phyloP scores from a whole-genome alignment of 2,113 vertebrate species.

The Hippocampus comes region DNA sequence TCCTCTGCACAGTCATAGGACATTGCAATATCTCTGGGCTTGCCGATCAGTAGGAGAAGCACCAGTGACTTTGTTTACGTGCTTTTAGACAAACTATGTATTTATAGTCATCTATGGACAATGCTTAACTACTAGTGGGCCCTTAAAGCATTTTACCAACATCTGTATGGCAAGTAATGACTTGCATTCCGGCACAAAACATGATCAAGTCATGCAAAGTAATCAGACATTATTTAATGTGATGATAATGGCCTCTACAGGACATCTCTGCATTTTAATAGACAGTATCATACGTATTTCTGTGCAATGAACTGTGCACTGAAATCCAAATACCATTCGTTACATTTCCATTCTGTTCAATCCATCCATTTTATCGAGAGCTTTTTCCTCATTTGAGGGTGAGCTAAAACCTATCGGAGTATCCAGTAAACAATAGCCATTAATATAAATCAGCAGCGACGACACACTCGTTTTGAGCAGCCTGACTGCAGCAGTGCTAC shows the following conservation, averaged over 20 bases:
- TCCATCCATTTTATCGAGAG: neutral
- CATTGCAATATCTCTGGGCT: constrained; percentile 18
- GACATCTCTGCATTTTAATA: neutral
- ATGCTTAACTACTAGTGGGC: neutral
- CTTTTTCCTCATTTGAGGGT: too few species aligned
- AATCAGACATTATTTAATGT: neutral
- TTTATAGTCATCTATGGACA: neutral
- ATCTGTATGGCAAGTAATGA: constrained; percentile 1
- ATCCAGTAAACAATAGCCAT: too few species aligned
- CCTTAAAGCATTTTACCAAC: neutral
- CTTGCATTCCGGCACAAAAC: constrained; percentile 17
- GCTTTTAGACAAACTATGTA: neutral
- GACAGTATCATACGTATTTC: neutral
- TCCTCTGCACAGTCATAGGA: constrained; percentile 19
- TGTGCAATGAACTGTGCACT: neutral
- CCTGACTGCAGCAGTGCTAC: too few species aligned
- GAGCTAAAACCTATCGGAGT: too few species aligned
- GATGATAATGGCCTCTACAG: neutral
- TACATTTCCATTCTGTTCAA: too few species aligned
- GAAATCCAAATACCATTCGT: neutral
- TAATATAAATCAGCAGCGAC: too few species aligned
- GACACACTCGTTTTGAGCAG: too few species aligned
- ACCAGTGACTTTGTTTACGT: constrained; percentile 22
- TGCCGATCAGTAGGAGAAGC: neutral
- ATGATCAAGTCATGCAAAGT: constrained; percentile 10